These are phyloP conservation scores for Chaetops frenatus DNA, from an alignment of 2,113 vertebrate genomes.

Conservation along the genomic window DNA sequence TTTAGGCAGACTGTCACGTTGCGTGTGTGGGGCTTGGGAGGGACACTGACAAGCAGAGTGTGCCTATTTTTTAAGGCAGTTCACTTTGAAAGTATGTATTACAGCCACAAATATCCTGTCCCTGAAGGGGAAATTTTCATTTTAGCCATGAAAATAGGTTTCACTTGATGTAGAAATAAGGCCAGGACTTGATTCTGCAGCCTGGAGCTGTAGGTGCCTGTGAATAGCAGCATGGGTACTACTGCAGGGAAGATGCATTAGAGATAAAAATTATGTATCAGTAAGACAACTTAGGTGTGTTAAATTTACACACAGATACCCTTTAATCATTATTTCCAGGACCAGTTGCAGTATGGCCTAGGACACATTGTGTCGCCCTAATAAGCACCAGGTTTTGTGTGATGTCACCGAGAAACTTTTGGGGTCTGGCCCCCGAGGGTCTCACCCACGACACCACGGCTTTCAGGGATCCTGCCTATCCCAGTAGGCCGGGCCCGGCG, in stretches of 20 bases:
- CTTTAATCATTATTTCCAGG: neutral
- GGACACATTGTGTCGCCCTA: neutral
- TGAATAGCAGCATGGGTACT: neutral
- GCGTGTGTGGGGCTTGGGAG: accelerated
- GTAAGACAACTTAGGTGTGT: neutral
- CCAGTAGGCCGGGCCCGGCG: neutral
- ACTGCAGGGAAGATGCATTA: neutral
- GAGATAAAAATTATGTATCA: neutral
- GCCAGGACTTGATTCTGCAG: neutral
- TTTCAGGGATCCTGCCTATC: neutral
- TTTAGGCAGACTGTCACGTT: neutral
- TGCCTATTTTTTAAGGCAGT: neutral
- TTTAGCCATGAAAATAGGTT: neutral
- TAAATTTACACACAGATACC: neutral
- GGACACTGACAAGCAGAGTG: neutral
- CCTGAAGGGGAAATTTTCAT: neutral
- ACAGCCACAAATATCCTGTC: neutral
- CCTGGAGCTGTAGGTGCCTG: neutral
- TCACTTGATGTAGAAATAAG: neutral
- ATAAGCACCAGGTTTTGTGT: neutral
- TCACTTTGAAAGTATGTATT: neutral
- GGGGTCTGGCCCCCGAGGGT: neutral
- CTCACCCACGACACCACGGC: neutral
- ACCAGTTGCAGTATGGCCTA: neutral
- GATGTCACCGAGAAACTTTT: neutral